Base-by-base conservation (phyloP, 2,888 invertebrate species). In the Coelopa pilipes region DNA sequence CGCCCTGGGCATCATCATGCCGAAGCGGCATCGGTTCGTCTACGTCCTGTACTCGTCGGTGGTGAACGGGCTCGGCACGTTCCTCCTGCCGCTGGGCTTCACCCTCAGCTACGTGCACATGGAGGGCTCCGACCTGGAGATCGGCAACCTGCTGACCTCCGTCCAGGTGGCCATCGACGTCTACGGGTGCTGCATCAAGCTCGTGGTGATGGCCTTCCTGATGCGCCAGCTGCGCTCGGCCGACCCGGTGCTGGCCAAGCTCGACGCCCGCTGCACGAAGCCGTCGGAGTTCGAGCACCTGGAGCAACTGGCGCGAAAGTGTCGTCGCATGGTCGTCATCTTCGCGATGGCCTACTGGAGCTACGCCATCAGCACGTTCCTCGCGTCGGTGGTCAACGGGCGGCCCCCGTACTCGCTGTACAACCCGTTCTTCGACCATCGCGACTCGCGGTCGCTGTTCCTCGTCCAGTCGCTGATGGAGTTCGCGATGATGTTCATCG, bases 81-180 rank as follows among this genome's bases (percentile, higher is more conserved):
- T 80, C n/a, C 78, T 72, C 47, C 21, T 78, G n/a, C 80, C 80
- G 1, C 45, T 74, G 10, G 65, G 76, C 4, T 80, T 80, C 49
- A 74, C 75, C 17, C 74, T 75, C 50, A 79, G 80, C 49, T 78
- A 76, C 15, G 74, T 73, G 9, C 47, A 72, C 9, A 60, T 74
- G 50, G 68, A 57, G 10, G 49, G 45, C 15, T 21, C 60, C 1
- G 62, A 76, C 10, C 73, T 77, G 72, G 76, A 76, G 59, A 77
- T 79, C 7, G 77, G 76, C 17, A 76, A 71, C 34, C 57, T 79
- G 4, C 67, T 80, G 4, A 78, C 77, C 1, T 78, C 78, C 1
- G 62, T 80, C 24, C 80, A 80, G 53, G 78, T 75, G 10, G 76
- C 75, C 67, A 77, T 80, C 21, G 78, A 80, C 75, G 76, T 78